Evolutionary conservation across 2,888 invertebrate genomes (phyloP), one percentile per base, ranked within the genome.

Genomic region (Caenorhabditis sp.): DNA sequence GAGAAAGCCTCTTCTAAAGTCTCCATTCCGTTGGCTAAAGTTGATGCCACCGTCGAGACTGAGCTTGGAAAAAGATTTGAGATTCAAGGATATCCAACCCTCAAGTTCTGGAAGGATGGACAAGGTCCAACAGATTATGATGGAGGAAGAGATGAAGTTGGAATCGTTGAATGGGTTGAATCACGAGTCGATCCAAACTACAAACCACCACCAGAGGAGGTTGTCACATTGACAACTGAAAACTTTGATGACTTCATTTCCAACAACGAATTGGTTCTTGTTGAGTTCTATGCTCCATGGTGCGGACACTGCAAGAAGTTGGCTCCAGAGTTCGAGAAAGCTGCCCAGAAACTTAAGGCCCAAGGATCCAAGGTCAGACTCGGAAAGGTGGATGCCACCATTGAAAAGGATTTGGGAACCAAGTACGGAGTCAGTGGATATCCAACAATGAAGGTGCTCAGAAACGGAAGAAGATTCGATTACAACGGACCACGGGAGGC

Each of bases 231-330:
- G 56, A 93, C 93, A 10, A 90, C 82, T 85, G 93, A 93, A 28
- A 94, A 93, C 88, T 94, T 94, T 91, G 93, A 93, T 64, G 91
- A 92, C 1, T 92, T 92, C 76, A 89, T 94, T 31, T 88, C 91
- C 4, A 89, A 92, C 22, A 92, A 93, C 70, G 92, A 93, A 19
- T 90, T 93, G 19, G 92, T 93, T 4, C 92, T 94, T 19, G 94
- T 94, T 7, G 93, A 94, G 86, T 94, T 94, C 89, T 94, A 94
- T 91, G 94, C 94, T 31, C 94, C 94, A n/a, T 94, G 93, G 93
- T 93, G 93, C 91, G 93, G 93, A 41, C 93, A 93, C 85, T 93
- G 93, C 88, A 93, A 93, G 85, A 90, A 92, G 38, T 41, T 94
- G 73, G 93, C 93, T 47, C 94, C 94, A 12, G 93, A 94, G 73